phyloP scores from a whole-genome alignment of 2,888 invertebrate species.

The Tubulanus polymorphus region DNA sequence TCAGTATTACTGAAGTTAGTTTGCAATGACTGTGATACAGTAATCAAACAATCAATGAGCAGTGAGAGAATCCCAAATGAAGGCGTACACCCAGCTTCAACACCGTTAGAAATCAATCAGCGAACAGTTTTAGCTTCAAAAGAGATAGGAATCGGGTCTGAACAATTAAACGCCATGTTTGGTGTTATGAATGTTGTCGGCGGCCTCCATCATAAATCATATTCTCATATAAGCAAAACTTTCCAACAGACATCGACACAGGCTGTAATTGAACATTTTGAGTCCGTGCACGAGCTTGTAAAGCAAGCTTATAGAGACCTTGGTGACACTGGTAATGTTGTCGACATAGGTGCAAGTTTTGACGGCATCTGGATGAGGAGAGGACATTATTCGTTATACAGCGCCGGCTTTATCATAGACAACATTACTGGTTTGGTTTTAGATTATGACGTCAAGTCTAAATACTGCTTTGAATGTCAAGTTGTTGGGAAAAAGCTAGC shows the following conservation, averaged over 20 bases:
- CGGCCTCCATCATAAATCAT: not conserved
- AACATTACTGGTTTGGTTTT: constrained; percentile 1
- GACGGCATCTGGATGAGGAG: not conserved
- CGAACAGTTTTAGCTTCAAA: not conserved
- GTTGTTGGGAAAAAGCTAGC: constrained; percentile 4
- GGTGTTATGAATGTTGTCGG: not conserved
- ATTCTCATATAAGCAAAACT: not conserved
- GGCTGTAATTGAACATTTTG: no score
- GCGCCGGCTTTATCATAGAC: constrained; percentile 3
- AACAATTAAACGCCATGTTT: not conserved
- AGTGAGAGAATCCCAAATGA: not conserved
- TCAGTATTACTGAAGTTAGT: not conserved
- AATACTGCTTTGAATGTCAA: constrained; percentile 7
- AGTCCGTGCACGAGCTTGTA: no score
- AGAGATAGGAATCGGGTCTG: not conserved
- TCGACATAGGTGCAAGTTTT: not conserved
- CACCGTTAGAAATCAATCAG: not conserved
- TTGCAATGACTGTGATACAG: not conserved
- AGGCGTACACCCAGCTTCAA: not conserved
- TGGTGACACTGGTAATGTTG: not conserved
- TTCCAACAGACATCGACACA: not conserved
- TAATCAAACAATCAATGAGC: not conserved
- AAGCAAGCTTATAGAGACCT: not conserved
- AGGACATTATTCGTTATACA: not conserved
- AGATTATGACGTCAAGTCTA: not conserved